A percentile compares a stretch with the other conserved stretches of the same genome.
Evolutionary conservation across 2,888 invertebrate genomes (phyloP).

Genomic region (Papilio gigon): DNA sequence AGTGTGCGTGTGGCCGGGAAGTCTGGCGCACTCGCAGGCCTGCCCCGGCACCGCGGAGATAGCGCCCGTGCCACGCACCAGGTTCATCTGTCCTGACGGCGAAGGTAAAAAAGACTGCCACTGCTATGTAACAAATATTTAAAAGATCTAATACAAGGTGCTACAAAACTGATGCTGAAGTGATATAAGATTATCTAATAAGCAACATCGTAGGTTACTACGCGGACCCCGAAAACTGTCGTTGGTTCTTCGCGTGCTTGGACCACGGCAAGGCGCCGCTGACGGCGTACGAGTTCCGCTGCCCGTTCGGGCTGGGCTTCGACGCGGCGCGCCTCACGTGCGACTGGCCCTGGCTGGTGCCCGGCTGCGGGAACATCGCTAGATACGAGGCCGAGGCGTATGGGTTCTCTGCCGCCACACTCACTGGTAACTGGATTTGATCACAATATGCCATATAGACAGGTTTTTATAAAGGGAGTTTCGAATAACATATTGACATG

Average conservation of each 20-base stretch:
- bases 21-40: constrained; percentile 86
- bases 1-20: constrained; percentile 92
- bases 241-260: constrained; percentile 92
- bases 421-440: constrained; percentile 62
- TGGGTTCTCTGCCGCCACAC: constrained; percentile 71
- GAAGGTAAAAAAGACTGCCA: constrained; percentile 71
- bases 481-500: neutral
- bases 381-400: constrained; percentile 79
- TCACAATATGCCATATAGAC: neutral
- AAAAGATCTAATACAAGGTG: too few relatives aligned
- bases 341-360: constrained; percentile 91
- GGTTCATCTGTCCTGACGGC: constrained; percentile 86
- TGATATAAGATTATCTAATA: too few relatives aligned
- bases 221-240: constrained; percentile 90
- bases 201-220: too few relatives aligned
- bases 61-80: constrained; percentile 85
- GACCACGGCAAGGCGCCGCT: constrained; percentile 85
- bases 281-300: constrained; percentile 90
- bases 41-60: constrained; percentile 91
- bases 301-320: constrained; percentile 90
- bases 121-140: too few relatives aligned
- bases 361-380: constrained; percentile 82
- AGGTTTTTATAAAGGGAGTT: neutral
- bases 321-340: constrained; percentile 87
- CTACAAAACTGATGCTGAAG: too few relatives aligned